These are phyloP conservation scores for Drosophila anceps DNA, from an alignment of 2,888 invertebrate species.

Conservation along the genomic window DNA sequence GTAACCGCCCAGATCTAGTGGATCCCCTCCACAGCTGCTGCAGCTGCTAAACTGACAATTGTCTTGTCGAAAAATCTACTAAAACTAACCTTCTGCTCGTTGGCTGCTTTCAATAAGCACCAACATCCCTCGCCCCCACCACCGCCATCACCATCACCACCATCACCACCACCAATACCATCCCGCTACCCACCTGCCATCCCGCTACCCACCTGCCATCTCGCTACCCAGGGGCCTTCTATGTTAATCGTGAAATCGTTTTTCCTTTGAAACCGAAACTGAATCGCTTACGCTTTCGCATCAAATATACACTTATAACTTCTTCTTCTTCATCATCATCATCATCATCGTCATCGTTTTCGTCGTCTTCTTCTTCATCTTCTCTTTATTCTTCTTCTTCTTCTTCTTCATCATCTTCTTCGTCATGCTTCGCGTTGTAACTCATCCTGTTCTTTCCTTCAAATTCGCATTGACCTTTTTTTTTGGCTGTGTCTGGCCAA, in stretches of 20 bases:
- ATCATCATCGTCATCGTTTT: background rate
- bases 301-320: conserved; percentile 5
- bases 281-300: conserved; percentile 43
- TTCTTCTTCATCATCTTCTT: conserved; percentile 10
- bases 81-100: conserved; percentile 1
- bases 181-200: no score
- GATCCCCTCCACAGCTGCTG: background rate
- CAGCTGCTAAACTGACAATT: conserved; percentile 5
- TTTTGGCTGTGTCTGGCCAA: background rate
- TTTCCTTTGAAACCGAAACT: conserved; percentile 66
- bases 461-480: background rate
- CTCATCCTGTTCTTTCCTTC: background rate
- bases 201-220: background rate
- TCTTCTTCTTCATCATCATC: background rate
- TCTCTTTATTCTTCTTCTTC: background rate
- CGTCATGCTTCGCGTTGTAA: background rate
- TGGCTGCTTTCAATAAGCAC: background rate
- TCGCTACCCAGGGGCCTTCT: background rate
- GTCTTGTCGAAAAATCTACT: background rate
- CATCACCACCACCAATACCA: background rate
- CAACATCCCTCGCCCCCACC: background rate
- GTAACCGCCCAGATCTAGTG: background rate
- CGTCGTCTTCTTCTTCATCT: background rate
- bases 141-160: background rate
- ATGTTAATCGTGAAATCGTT: conserved; percentile 3